Evolutionary conservation across 2,113 vertebrate species (phyloP).

Genomic region (Tachycineta bicolor): DNA sequence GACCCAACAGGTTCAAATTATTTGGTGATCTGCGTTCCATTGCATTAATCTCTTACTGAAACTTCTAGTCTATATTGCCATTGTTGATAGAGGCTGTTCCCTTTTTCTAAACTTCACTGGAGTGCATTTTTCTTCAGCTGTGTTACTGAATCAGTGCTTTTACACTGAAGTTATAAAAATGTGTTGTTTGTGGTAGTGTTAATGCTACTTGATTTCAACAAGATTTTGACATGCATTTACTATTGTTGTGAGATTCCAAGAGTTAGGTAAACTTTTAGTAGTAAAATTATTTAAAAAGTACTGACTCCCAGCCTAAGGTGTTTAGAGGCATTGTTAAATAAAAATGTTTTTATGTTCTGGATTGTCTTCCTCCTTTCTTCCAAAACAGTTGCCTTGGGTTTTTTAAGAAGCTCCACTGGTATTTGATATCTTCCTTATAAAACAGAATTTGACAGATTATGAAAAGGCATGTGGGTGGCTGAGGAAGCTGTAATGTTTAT

Average conservation of each 20-base stretch:
- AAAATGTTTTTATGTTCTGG: neutral
- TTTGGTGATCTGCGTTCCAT: neutral
- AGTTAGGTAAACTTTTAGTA: neutral
- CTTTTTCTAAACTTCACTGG: neutral
- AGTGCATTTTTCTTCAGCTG: accelerated
- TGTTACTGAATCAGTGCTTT: neutral
- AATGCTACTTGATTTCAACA: neutral
- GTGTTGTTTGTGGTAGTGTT: neutral
- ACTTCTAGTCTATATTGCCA: accelerated
- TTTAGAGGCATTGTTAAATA: neutral
- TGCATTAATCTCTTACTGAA: neutral
- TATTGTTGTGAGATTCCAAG: neutral
- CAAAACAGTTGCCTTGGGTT: neutral
- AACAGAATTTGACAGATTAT: neutral
- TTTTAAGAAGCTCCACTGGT: neutral
- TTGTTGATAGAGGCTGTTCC: neutral
- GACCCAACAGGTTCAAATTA: neutral
- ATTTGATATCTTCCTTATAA: neutral
- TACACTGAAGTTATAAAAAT: accelerated
- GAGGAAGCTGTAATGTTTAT: neutral
- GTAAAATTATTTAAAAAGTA: neutral
- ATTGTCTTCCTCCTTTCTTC: neutral
- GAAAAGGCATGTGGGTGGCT: neutral
- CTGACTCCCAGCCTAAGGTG: neutral
- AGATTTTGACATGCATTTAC: neutral